These are phyloP conservation scores for Mellilla xanthometata DNA, from an alignment of 2,888 invertebrate genomes.

Conservation along the genomic window DNA sequence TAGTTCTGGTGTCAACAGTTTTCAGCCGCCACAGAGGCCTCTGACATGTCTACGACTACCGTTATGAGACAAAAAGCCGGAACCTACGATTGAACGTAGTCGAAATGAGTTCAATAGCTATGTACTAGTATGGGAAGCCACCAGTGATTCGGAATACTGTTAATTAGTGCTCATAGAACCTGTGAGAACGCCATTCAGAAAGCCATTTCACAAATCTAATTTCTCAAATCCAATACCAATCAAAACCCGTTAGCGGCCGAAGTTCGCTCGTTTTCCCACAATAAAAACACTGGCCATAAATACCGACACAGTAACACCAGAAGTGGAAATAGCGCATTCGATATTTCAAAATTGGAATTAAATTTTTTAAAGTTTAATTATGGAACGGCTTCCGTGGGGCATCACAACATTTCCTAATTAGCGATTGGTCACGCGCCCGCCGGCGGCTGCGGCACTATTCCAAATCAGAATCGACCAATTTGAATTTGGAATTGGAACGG, in stretches of 20 bases:
- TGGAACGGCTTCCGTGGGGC: slow-evolving; percentile 73
- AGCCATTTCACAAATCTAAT: slow-evolving; percentile 21
- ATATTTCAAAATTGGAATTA: slow-evolving; percentile 71
- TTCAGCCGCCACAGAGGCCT: too few species aligned
- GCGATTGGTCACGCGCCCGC: slow-evolving; percentile 79
- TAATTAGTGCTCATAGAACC: slow-evolving; percentile 24
- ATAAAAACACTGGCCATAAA: slow-evolving; percentile 35
- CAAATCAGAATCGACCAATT: slow-evolving; percentile 72
- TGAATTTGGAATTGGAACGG: slow-evolving; percentile 78
- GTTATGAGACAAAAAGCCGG: too few species aligned
- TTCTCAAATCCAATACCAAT: slow-evolving; percentile 25
- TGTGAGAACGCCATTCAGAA: slow-evolving; percentile 26
- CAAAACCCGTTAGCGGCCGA: slow-evolving; percentile 28
- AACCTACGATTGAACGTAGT: too few species aligned
- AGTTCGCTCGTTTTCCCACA: slow-evolving; percentile 22
- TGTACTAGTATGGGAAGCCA: too few species aligned
- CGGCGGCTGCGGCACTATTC: slow-evolving; percentile 56
- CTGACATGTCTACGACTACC: too few species aligned
- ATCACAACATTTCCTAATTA: slow-evolving; percentile 73
- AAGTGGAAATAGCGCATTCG: slow-evolving; percentile 66
- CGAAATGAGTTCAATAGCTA: too few species aligned
- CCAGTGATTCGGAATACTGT: too few species aligned
- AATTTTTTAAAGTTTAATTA: slow-evolving; percentile 76
- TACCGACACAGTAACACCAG: slow-evolving; percentile 63
- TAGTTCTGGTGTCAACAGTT: too few species aligned